These are phyloP conservation scores for Corbicula japonica DNA, from an alignment of 2,888 invertebrate species.

Conservation along the genomic window DNA sequence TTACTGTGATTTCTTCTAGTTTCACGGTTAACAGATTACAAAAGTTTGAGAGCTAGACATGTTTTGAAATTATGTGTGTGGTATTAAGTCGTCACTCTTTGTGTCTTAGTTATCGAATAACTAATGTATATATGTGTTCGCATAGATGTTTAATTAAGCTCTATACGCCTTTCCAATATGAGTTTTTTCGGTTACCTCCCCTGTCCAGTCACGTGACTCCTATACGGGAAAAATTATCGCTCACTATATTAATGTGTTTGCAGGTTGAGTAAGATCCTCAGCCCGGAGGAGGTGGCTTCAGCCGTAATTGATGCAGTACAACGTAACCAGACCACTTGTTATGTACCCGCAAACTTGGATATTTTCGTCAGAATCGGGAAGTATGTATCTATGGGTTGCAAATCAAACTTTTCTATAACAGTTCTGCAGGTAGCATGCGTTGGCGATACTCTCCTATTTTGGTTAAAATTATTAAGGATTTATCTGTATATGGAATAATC, in stretches of 20 bases:
- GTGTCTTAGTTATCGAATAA: too few species aligned
- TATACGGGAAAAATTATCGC: background rate
- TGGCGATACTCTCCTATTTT: too few species aligned
- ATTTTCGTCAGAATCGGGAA: slow-evolving; percentile 4
- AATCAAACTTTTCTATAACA: too few species aligned
- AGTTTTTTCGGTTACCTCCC: background rate
- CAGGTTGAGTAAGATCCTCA: slow-evolving; percentile 67
- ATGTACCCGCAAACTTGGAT: slow-evolving; percentile 58
- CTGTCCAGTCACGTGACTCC: background rate
- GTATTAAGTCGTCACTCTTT: too few species aligned
- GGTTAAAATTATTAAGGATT: too few species aligned
- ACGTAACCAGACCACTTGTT: slow-evolving; percentile 66
- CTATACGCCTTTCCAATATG: background rate
- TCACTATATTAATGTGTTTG: background rate
- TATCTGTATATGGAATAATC: too few species aligned
- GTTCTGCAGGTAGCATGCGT: too few species aligned
- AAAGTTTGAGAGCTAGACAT: too few species aligned
- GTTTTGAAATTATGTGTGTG: too few species aligned
- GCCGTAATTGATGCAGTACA: slow-evolving; percentile 74
- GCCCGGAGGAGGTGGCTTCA: slow-evolving; percentile 70
- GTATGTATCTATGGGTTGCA: slow-evolving; percentile 20
- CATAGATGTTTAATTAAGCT: background rate
- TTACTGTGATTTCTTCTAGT: too few species aligned
- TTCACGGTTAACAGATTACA: too few species aligned
- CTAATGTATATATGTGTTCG: background rate